Conservation (phyloP, 1,140 invertebrate species). For the Monomorium pharaonis region DNA sequence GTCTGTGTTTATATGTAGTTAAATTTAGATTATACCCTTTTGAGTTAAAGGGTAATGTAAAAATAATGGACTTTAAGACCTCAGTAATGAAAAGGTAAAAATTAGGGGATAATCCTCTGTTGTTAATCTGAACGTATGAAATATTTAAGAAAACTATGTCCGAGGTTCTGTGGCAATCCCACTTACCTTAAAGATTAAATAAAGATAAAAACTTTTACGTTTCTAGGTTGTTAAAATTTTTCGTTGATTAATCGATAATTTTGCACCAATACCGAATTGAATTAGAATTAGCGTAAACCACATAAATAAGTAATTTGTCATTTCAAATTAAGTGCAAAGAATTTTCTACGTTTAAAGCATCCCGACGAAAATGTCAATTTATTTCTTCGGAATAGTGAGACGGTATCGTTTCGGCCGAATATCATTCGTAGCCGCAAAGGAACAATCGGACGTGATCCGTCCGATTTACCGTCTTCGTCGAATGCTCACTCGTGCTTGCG, state of each 20-base stretch:
- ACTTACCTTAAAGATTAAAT: background rate
- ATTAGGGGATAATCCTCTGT: too few species aligned
- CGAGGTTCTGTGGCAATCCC: too few species aligned
- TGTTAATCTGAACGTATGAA: too few species aligned
- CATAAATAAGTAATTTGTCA: background rate
- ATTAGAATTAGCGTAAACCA: background rate
- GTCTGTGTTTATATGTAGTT: too few species aligned
- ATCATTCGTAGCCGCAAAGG: conserved; percentile 19
- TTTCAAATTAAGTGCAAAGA: background rate
- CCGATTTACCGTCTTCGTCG: conserved; percentile 29
- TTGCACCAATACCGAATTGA: background rate
- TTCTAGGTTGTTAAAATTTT: background rate
- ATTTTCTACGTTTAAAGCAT: background rate
- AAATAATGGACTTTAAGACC: too few species aligned
- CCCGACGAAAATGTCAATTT: conserved; percentile 4
- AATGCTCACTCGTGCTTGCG: conserved; percentile 36
- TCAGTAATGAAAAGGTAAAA: too few species aligned
- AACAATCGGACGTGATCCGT: conserved; percentile 39
- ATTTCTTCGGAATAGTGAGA: conserved; percentile 21
- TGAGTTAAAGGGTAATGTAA: too few species aligned
- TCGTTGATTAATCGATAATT: too few species aligned
- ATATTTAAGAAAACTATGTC: too few species aligned
- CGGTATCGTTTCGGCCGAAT: conserved; percentile 17
- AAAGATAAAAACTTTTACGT: background rate
- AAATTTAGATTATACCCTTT: too few species aligned